Percentiles rank a stretch among this genome's conserved stretches.
Evolutionary conservation across 2,888 invertebrate species (phyloP).

Genomic region (Sipha maydis): DNA sequence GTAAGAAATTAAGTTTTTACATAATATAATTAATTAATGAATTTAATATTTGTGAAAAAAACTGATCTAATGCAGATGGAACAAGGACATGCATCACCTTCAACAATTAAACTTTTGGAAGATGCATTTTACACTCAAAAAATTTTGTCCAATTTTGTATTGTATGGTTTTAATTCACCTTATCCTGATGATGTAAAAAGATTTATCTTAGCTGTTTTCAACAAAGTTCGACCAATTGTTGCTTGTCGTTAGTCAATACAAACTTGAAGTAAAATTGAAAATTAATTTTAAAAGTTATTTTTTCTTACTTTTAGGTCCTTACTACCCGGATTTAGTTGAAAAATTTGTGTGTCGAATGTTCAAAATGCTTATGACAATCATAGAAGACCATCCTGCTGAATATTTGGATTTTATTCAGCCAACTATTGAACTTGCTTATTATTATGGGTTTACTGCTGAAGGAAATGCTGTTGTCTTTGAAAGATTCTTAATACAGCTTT

Average conservation of each 20-base stretch:
- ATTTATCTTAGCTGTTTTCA: conserved; percentile 46
- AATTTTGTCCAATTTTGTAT: conserved; percentile 52
- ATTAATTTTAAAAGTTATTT: not conserved
- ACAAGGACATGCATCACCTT: conserved; percentile 40
- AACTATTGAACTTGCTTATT: conserved; percentile 83
- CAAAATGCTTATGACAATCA: conserved; percentile 83
- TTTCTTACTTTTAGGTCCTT: conserved; percentile 44
- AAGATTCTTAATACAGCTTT: conserved; percentile 87
- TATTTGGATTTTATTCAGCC: conserved; percentile 83
- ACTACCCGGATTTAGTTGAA: conserved; percentile 56
- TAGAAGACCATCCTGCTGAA: conserved; percentile 82
- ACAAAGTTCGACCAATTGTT: conserved; percentile 54
- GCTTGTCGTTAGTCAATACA: conserved; percentile 49
- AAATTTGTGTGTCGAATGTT: conserved; percentile 73
- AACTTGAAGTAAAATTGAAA: not conserved
- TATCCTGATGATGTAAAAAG: conserved; percentile 48
- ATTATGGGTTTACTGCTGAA: conserved; percentile 87
- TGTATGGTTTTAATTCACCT: conserved; percentile 59
- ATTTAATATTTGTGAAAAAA: not conserved
- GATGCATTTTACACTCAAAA: conserved; percentile 61
- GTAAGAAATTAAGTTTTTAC: not conserved
- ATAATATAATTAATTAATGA: not conserved
- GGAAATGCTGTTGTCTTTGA: conserved; percentile 83
- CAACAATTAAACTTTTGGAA: conserved; percentile 53
- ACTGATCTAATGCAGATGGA: conserved; percentile 26